phyloP scores from a whole-genome alignment of 92 coral and sea anemone species.

The Palythoa grandis region DNA sequence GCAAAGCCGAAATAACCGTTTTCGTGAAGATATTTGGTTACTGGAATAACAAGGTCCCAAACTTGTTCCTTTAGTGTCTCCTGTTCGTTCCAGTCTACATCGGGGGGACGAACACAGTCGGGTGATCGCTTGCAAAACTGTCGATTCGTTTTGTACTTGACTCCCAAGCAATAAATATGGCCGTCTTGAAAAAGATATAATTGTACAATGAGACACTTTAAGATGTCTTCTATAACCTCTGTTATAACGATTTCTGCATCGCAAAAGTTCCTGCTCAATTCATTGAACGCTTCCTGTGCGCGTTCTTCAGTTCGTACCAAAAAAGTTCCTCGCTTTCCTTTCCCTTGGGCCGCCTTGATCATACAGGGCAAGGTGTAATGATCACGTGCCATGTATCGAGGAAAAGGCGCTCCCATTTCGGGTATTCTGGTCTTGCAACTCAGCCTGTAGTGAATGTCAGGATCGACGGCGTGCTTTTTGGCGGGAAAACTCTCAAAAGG shows the following conservation, averaged over 20 bases:
- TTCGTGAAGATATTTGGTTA: constrained; percentile 74
- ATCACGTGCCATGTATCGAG: constrained; percentile 77
- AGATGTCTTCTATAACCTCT: constrained; percentile 67
- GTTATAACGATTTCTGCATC: constrained; percentile 71
- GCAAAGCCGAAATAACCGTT: constrained; percentile 80
- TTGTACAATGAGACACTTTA: constrained; percentile 67
- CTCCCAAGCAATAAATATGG: constrained; percentile 74
- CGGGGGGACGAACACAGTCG: constrained; percentile 54
- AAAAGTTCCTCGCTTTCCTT: constrained; percentile 77
- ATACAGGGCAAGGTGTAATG: constrained; percentile 79
- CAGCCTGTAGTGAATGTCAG: constrained; percentile 78
- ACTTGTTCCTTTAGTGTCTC: constrained; percentile 59
- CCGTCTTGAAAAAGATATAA: constrained; percentile 77
- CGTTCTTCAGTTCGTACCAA: constrained; percentile 65
- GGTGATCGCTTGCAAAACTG: constrained; percentile 52
- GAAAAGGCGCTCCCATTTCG: constrained; percentile 77
- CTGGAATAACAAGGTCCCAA: constrained; percentile 62
- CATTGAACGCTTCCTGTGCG: constrained; percentile 56
- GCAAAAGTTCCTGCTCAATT: constrained; percentile 60
- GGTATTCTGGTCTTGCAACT: constrained; percentile 78
- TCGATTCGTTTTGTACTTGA: constrained; percentile 58
- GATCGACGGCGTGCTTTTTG: constrained; percentile 79
- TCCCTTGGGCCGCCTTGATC: constrained; percentile 86
- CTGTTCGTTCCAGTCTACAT: constrained; percentile 75
- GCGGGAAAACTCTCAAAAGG: constrained; percentile 80